Evolutionary conservation across 2,113 vertebrate species (phyloP), one percentile per base, ranked within the genome.

Genomic region (Candoia aspera): DNA sequence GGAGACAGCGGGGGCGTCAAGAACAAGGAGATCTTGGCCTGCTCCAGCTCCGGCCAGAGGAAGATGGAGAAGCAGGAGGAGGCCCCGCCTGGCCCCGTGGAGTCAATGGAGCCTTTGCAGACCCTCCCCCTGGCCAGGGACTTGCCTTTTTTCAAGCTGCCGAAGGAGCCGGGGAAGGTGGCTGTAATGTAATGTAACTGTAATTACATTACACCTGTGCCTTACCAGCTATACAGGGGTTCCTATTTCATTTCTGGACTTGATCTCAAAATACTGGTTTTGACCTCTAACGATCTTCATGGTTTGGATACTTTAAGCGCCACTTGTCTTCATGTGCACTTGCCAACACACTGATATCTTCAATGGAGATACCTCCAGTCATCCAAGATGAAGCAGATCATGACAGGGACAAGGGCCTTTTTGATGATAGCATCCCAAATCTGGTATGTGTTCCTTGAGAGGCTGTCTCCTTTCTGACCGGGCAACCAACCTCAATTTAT

Each of bases 121-220:
- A 97, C 97, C 0, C 87, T 98, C 62, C 98, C 99, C 5, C 97
- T 99, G 84, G 98, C 97, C 60, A 96, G 98, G 97, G 98, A 99
- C 96, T 97, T 98, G 97, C 98, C 98, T 0, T 98, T 99, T 58
- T 97, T 98, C 46, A 98, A 97, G 92, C 97, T 98, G 96, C 97
- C 98, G 1, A 98, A 98, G 92, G 99, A 99, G 93, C 95, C 98
- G 0, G 96, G 97, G 55, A 98, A 98, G 96, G 96, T 97, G 5
- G 98, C 97, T 58, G 91, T n/a, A n/a, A n/a, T n/a, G n/a, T n/a
- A n/a, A n/a, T n/a, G n/a, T n/a, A n/a, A n/a, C n/a, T n/a, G n/a
- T n/a, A n/a, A 85, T 26, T 29, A 85, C 49, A n/a, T 54, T 24
- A 24, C 60, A 26, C 24, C 60, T 26, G 60, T 24, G 84, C 49